Evolutionary conservation across 53 echinoderm and acorn worm genomes (phyloP), one percentile per base, ranked within the genome.

Genomic region (Zoroaster sp.): DNA sequence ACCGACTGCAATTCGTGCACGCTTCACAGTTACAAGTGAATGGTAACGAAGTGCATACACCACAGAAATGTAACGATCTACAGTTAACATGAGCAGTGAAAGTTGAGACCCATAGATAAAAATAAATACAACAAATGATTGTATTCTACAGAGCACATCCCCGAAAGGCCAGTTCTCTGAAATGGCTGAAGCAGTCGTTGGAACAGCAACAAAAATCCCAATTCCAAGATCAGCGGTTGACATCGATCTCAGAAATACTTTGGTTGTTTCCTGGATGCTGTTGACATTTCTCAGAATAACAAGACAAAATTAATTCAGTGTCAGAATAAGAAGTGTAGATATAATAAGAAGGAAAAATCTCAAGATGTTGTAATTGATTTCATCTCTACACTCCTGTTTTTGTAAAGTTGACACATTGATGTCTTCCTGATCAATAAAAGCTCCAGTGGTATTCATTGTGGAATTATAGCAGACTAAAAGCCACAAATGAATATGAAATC

Each of bases 21-120:
- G 44, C 3, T 33, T 68, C 23, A 51, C 69, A 34, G 89, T 88
- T 7, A 78, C 68, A 10, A 77, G 23, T 4, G 71, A 77, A 14
- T 45, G 71, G 40, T 88, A 88, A 4, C 78, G 89, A 14, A 88
- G 89, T 3, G 89, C 78, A 53, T 88, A 69, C 38, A 70, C 78
- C 9, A 88, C 70, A 23, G 71, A 47, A 45, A 88, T 78, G 70
- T 88, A 88, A 14, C 79, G 89, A 46, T 88, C 89, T 9, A 39
- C 43, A 25, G 77, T 88, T 1, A 88, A 5, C 45, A 88, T 30
- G 1, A 88, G 30, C 49, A 88, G 42, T 7, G 79, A 88, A 5
- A 78, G 36, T 7, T 69, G 2, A 33, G 40, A 36, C 4, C 2
- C 34, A n/a, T 0, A 34, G 35, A 5, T 15, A 17, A 13, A 40